These are phyloP conservation scores for Conus canariensis DNA, from an alignment of 2,888 invertebrate species.

Conservation along the genomic window DNA sequence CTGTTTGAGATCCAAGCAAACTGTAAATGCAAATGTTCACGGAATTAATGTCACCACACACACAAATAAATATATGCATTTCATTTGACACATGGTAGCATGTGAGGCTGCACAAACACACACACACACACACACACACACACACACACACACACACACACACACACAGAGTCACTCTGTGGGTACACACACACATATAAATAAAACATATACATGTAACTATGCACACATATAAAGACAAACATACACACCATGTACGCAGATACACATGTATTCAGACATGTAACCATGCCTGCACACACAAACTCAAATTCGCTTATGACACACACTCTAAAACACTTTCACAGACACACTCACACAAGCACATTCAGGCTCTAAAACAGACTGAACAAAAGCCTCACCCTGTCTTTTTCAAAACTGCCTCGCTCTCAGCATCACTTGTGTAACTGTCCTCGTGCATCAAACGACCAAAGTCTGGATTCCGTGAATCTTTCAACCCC, in stretches of 20 bases:
- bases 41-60: no score
- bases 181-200: no score
- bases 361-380: background rate
- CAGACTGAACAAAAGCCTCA: background rate
- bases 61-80: no score
- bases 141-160: background rate
- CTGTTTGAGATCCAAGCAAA: slow-evolving; percentile 19
- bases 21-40: background rate
- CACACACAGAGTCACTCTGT: no score
- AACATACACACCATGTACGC: no score
- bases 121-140: background rate
- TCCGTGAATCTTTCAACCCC: background rate
- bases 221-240: no score
- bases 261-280: background rate
- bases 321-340: background rate
- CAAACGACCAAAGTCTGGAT: slow-evolving; percentile 16
- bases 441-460: slow-evolving; percentile 38
- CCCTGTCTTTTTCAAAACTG: slow-evolving; percentile 42
- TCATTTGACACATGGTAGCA: no score
- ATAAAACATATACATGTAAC: no score
- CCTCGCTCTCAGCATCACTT: slow-evolving; percentile 49
- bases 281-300: background rate
- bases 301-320: background rate
- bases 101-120: background rate
- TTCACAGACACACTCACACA: background rate